Base-by-base conservation (phyloP, 1,140 invertebrate genomes). In the Thereuonema tuberculata region DNA sequence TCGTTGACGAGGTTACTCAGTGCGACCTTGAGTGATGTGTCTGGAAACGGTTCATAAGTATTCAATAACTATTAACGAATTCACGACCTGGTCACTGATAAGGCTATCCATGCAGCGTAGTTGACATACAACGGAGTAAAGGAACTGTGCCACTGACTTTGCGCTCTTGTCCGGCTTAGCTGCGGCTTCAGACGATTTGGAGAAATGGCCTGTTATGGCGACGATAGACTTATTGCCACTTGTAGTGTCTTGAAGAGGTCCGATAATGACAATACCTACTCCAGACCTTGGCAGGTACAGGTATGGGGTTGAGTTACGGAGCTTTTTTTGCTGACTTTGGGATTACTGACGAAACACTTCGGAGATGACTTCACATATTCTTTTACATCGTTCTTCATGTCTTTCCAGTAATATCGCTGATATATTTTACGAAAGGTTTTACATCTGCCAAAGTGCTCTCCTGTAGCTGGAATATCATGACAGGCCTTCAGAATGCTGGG, bases 141-240 rank as follows among this genome's bases (percentile, higher is more conserved):
- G n/a, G 27, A 60, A 54, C 48, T 31, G 29, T 0, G 20, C 48
- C 27, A 60, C 58, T 23, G 58, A 60, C 58, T 23, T 31, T 2
- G 26, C 58, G 37, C 58, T 37, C 64, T 58, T 65, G 65, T 69
- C 64, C 12, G 62, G 60, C 20, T 68, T 52, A 37, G 68, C 59
- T 46, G 62, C 64, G 14, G 64, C 64, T 52, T 65, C 64, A 25
- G 23, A 56, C 64, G 63, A 69, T 60, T 69, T 67, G 26, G 63
- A 66, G 28, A 65, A 67, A 61, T 67, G 63, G 47, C 66, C 63
- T 27, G 56, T 64, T 48, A 63, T 31, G 12, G 68, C 65, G n/a
- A 69, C 61, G 17, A 68, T 65, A 56, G 66, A 69, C 52, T 66
- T 60, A 64, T 69, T 69, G 9, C 63, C 63, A 12, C 29, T 31